A percentile compares a stretch with the other conserved stretches of the same genome.
Conservation (phyloP, 2,888 invertebrate genomes). For the Salpingus planirostris region DNA sequence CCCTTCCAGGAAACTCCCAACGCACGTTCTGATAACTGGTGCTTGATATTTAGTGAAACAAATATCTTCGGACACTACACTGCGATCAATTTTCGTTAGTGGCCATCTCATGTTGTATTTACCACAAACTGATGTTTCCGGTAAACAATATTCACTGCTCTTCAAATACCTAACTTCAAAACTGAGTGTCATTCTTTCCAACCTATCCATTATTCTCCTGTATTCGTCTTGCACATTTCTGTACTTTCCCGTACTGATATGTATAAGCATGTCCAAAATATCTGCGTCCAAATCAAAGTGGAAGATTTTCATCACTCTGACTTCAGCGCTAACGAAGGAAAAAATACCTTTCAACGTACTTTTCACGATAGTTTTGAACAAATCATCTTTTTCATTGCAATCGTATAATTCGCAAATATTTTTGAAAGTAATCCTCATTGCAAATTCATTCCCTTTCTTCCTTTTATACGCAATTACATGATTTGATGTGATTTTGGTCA, state of each 20-base stretch:
- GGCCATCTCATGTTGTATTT: slow-evolving; percentile 38
- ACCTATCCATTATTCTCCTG: not conserved
- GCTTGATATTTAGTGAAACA: slow-evolving; percentile 49
- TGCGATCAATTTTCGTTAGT: slow-evolving; percentile 43
- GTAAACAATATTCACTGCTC: slow-evolving; percentile 31
- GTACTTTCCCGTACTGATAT: slow-evolving; percentile 34
- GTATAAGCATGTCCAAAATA: slow-evolving; percentile 39
- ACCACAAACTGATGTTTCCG: too few relatives aligned
- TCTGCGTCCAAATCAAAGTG: slow-evolving; percentile 29
- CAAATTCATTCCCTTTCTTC: slow-evolving; percentile 26
- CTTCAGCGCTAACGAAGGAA: slow-evolving; percentile 7
- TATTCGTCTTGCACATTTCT: slow-evolving; percentile 14
- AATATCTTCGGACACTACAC: slow-evolving; percentile 36
- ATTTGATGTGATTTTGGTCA: slow-evolving; percentile 32
- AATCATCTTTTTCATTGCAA: slow-evolving; percentile 1
- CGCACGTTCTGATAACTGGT: slow-evolving; percentile 50
- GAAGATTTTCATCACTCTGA: slow-evolving; percentile 47
- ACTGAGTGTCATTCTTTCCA: not conserved
- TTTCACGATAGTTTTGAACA: slow-evolving; percentile 5
- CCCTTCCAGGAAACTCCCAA: slow-evolving; percentile 50
- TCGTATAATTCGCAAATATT: slow-evolving; percentile 22
- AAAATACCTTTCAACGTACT: slow-evolving; percentile 7
- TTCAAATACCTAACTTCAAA: slow-evolving; percentile 16
- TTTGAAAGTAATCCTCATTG: slow-evolving; percentile 29
- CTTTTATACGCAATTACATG: slow-evolving; percentile 44